Evolutionary conservation across 1,140 invertebrate genomes (phyloP).

Genomic region (Drosophila grimshawi): DNA sequence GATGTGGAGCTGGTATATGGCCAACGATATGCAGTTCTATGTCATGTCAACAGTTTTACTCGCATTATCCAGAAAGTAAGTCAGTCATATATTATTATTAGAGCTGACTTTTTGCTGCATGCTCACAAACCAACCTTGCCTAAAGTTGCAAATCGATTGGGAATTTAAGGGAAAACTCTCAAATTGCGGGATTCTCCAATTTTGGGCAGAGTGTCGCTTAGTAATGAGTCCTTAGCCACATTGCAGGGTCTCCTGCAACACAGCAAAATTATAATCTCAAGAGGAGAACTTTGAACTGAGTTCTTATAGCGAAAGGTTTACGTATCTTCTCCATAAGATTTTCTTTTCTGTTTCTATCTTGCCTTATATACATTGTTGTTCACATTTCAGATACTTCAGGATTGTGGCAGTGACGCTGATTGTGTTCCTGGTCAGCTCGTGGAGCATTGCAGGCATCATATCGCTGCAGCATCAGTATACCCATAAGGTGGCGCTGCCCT

Average conservation of each 20-base stretch:
- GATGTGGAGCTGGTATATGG: constrained; percentile 96
- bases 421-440: constrained; percentile 89
- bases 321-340: not conserved
- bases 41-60: constrained; percentile 90
- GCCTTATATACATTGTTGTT: not conserved
- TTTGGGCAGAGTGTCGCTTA: too few species aligned
- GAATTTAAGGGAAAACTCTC: too few species aligned
- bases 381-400: constrained; percentile 86
- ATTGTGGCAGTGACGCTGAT: constrained; percentile 85
- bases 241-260: too few species aligned
- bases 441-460: constrained; percentile 90
- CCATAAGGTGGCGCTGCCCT: constrained; percentile 92
- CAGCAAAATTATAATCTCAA: too few species aligned
- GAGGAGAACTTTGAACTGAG: too few species aligned
- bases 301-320: too few species aligned
- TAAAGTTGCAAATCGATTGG: too few species aligned
- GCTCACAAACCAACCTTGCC: too few species aligned
- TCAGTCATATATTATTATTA: not conserved
- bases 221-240: too few species aligned
- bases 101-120: too few species aligned
- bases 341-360: not conserved
- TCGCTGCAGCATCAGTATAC: constrained; percentile 90
- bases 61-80: constrained; percentile 90
- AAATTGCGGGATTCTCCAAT: too few species aligned
- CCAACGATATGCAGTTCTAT: constrained; percentile 96